A percentile compares a stretch with the other conserved stretches of the same genome.
phyloP scores from a whole-genome alignment of 2,113 vertebrate species.

The Actenoides lindsayi region DNA sequence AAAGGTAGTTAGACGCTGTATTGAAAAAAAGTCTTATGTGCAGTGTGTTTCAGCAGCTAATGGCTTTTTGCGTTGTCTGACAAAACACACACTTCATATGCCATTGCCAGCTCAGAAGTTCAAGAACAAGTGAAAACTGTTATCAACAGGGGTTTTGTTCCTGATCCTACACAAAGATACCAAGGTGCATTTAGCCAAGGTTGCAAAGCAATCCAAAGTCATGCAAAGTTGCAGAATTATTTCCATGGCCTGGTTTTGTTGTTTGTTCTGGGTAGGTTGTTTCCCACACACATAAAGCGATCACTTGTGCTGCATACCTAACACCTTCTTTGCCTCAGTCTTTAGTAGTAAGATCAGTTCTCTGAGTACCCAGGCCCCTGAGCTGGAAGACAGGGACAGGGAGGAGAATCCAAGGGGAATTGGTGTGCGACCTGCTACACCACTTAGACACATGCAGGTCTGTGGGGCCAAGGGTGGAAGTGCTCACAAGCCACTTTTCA shows the following conservation, averaged over 20 bases:
- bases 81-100: neutral
- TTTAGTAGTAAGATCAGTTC: too few species aligned
- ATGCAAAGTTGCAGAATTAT: neutral
- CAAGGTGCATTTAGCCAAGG: neutral
- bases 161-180: neutral
- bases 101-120: conserved; percentile 6
- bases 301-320: neutral
- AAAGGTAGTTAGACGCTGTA: neutral
- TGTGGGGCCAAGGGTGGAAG: too few species aligned
- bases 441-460: too few species aligned
- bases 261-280: neutral
- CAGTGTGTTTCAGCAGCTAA: neutral
- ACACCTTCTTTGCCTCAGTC: too few species aligned
- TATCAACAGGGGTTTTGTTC: neutral
- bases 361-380: too few species aligned
- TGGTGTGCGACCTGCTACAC: too few species aligned
- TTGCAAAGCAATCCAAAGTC: conserved; percentile 6
- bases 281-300: neutral
- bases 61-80: neutral
- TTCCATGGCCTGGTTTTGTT: neutral
- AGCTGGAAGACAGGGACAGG: too few species aligned
- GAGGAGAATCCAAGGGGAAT: too few species aligned
- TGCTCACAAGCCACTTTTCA: too few species aligned
- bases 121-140: conserved; percentile 20
- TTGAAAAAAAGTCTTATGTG: neutral